These are phyloP conservation scores for Mus minutoides DNA, from an alignment of 2,797 vertebrate genomes.

Conservation along the genomic window DNA sequence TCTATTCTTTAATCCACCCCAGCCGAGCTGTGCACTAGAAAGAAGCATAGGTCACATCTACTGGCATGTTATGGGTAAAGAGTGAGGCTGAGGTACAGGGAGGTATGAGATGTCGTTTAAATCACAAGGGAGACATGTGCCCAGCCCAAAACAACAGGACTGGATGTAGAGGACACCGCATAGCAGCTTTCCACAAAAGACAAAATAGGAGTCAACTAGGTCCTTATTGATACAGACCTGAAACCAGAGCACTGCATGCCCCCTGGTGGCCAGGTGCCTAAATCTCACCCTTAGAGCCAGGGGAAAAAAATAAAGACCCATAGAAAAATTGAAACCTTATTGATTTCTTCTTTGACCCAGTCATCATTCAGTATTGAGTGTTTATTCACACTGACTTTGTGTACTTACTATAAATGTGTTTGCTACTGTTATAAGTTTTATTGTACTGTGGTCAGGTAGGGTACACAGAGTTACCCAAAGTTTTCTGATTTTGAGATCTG, in stretches of 20 bases:
- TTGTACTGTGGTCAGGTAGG: not conserved
- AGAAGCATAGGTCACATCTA: not conserved
- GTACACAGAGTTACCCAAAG: too few relatives aligned
- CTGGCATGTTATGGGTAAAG: not conserved
- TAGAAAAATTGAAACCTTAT: not conserved
- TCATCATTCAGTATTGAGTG: not conserved
- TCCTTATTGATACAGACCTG: not conserved
- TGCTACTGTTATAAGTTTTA: not conserved
- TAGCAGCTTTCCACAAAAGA: not conserved
- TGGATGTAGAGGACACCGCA: not conserved
- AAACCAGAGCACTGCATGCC: not conserved
- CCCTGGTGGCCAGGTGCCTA: slow-evolving; percentile 31
- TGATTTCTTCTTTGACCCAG: not conserved
- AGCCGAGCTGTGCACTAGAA: not conserved
- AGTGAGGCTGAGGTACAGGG: not conserved
- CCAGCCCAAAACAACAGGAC: not conserved
- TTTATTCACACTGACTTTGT: not conserved
- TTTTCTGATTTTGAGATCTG: not conserved
- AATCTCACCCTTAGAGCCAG: not conserved
- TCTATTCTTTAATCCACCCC: not conserved
- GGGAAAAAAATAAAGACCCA: not conserved
- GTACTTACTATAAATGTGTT: not conserved
- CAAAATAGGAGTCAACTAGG: not conserved
- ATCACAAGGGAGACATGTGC: not conserved
- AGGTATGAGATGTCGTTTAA: not conserved